These are phyloP conservation scores for Tanypteryx hageni DNA, from an alignment of 2,888 invertebrate species.

Conservation along the genomic window DNA sequence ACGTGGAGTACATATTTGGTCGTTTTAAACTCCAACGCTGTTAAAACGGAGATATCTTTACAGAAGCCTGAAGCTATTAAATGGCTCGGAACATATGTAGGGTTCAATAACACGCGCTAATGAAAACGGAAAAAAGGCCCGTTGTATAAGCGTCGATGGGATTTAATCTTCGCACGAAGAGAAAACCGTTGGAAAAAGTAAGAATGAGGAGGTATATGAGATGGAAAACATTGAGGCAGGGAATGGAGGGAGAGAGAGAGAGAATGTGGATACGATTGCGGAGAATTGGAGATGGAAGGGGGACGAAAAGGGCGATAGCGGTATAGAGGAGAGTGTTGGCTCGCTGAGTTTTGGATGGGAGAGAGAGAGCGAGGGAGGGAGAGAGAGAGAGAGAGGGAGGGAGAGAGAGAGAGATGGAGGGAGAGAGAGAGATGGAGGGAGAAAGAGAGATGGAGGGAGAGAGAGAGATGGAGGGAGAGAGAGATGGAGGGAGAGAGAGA, in stretches of 20 bases:
- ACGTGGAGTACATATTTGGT: too few relatives aligned
- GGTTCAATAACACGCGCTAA: not conserved
- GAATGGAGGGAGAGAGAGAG: not conserved
- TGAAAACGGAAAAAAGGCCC: not conserved
- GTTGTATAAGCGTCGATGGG: not conserved
- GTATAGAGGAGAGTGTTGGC: not conserved
- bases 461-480: not conserved
- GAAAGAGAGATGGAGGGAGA: too few relatives aligned
- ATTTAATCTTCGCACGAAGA: not conserved
- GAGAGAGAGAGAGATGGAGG: too few relatives aligned
- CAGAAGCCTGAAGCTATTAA: not conserved
- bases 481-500: too few relatives aligned
- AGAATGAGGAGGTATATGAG: too few relatives aligned
- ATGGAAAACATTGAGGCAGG: not conserved
- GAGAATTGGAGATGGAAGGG: not conserved
- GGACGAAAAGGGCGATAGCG: not conserved
- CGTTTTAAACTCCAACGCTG: too few relatives aligned
- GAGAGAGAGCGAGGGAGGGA: not conserved
- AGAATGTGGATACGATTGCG: too few relatives aligned
- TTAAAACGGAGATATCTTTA: not conserved
- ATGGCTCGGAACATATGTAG: conserved; percentile 3
- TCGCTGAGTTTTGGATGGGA: not conserved
- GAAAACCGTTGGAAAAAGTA: not conserved
- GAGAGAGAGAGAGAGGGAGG: too few relatives aligned
- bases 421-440: not conserved